phyloP scores from a whole-genome alignment of 2,797 vertebrate species.

The Amazona finschi region DNA sequence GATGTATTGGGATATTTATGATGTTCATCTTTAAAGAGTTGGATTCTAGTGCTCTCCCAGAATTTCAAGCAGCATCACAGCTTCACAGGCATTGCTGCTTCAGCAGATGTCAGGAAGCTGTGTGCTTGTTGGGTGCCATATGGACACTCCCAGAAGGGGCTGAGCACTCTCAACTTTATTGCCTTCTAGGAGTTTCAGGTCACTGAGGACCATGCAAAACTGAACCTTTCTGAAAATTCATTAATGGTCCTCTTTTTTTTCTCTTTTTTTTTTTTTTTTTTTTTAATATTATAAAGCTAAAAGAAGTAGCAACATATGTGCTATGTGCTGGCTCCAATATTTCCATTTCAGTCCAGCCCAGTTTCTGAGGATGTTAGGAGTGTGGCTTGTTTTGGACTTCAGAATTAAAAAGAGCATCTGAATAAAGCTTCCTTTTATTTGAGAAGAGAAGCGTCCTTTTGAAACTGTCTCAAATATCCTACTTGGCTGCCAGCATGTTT shows the following conservation, averaged over 20 bases:
- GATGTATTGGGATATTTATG: background rate
- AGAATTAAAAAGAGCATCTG: slow-evolving; percentile 36
- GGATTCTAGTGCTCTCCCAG: background rate
- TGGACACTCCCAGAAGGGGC: background rate
- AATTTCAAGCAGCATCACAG: background rate
- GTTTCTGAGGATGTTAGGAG: slow-evolving; percentile 18
- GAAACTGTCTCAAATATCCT: slow-evolving; percentile 66
- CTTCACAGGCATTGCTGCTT: background rate
- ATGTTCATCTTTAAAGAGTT: background rate
- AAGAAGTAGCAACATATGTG: slow-evolving; percentile 45
- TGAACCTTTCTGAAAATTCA: background rate
- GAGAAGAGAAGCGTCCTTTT: slow-evolving; percentile 58
- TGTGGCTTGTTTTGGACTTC: slow-evolving; percentile 6
- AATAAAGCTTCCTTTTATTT: slow-evolving; percentile 65
- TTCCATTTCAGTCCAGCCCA: slow-evolving; percentile 20
- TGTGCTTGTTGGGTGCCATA: background rate
- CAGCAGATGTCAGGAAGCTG: background rate
- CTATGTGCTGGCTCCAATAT: background rate
- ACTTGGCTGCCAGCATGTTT: slow-evolving; percentile 57
- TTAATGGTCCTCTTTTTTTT: background rate
- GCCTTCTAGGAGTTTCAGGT: background rate
- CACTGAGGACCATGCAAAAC: background rate
- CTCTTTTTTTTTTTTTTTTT: background rate
- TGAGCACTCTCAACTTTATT: background rate
- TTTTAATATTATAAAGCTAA: background rate